Percentiles rank a stretch among this genome's conserved stretches.
Conservation (phyloP, 2,888 invertebrate species). For the Lamellibrachia columna region DNA sequence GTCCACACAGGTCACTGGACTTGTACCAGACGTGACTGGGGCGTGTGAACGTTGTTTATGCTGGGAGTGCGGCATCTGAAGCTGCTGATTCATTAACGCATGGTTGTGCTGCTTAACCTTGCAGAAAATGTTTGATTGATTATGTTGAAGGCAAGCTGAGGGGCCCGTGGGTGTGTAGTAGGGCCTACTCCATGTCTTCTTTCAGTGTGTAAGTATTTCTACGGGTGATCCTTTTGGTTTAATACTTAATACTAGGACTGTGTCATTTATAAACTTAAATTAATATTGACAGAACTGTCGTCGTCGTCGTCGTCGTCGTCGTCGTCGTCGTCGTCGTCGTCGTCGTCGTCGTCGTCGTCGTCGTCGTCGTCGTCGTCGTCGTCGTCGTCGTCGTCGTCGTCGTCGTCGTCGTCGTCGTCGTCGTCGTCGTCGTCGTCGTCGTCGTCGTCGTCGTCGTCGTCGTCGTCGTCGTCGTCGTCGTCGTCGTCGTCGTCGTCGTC, state of each 20-base stretch:
- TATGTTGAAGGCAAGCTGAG: background rate
- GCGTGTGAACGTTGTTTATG: background rate
- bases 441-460: too few species aligned
- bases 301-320: background rate
- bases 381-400: too few species aligned
- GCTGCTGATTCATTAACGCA: background rate
- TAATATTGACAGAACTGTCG: too few species aligned
- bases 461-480: too few species aligned
- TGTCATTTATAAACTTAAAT: background rate
- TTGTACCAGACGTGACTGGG: background rate
- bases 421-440: too few species aligned
- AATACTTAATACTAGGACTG: background rate
- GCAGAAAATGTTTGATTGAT: background rate
- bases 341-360: too few species aligned
- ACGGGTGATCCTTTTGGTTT: background rate
- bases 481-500: too few species aligned
- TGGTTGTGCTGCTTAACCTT: background rate
- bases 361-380: too few species aligned
- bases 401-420: too few species aligned
- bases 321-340: too few species aligned
- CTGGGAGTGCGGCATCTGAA: background rate
- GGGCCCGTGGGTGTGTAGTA: background rate
- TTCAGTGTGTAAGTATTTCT: background rate
- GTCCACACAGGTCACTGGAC: background rate
- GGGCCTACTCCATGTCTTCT: background rate